Percentiles rank a stretch among this genome's conserved stretches.
phyloP scores from a whole-genome alignment of 2,113 vertebrate species.

The Budorcas taxicolor region DNA sequence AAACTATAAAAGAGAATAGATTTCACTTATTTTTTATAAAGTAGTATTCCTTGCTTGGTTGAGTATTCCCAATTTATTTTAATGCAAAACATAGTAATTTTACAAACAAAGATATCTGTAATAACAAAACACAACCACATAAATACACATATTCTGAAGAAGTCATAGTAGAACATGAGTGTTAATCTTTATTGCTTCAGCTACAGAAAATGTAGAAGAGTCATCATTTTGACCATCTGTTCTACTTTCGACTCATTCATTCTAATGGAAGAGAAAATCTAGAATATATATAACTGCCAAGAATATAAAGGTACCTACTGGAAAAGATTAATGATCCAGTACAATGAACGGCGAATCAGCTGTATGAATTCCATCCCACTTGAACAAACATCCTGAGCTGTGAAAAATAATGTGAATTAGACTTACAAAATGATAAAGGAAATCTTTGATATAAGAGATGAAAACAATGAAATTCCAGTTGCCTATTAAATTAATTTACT shows the following conservation, averaged over 20 bases:
- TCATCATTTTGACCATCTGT: background rate
- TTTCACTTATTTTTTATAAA: background rate
- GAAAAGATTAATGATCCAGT: background rate
- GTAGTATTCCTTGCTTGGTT: background rate
- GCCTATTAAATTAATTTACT: background rate
- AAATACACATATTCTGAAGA: background rate
- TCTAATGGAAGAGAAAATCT: background rate
- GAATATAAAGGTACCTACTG: constrained; percentile 6
- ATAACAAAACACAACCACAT: background rate
- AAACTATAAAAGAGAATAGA: background rate
- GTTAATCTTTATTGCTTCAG: background rate
- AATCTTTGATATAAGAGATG: background rate
- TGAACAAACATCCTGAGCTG: constrained; percentile 34
- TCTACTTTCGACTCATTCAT: background rate
- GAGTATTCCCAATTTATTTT: background rate
- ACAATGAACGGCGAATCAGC: background rate
- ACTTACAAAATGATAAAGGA: background rate
- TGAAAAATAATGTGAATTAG: background rate
- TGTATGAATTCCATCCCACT: constrained; percentile 24
- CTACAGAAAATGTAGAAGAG: background rate
- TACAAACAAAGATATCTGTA: background rate
- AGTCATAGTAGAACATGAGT: background rate
- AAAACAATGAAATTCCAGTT: background rate
- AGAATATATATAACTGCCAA: background rate
- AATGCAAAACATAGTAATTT: background rate